Evolutionary conservation across 2,113 vertebrate species (phyloP), one percentile per base, ranked within the genome.

Genomic region (Reinhardtius hippoglossoides): DNA sequence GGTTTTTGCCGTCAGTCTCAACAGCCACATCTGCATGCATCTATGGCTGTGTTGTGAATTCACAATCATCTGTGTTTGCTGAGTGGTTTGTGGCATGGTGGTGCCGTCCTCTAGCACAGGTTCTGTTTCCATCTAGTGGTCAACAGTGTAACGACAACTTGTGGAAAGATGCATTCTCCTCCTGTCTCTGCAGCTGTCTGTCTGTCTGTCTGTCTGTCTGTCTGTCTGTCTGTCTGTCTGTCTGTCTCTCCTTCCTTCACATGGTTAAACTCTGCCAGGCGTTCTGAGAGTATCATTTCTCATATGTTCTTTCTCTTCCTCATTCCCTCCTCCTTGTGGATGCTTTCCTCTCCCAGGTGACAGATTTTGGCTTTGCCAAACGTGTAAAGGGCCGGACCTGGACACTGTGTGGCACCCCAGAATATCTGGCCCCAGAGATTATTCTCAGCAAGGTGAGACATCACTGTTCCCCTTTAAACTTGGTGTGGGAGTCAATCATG

Each of bases 341-440:
- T 18, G 61, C 5, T 70, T 40, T 73, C 18, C 9, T 40, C 9
- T 20, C 13, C 23, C 73, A 97, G 97, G 97, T 97, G 87, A 97
- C 96, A 84, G 97, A 98, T 93, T 98, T 98, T 89, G 97, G 97
- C 74, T 97, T 98, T 68, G 96, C 96, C 81, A 98, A 98, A 93
- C 95, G 96, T 40, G 97, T 98, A 73, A 98, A 98, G 85, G 97
- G 96, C 82, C 94, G 96, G 88, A 97, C 96, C 91, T 98, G 97
- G 97, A 98, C 97, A 61, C 92, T 98, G 86, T 98, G 97, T 50
- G 96, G 97, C 63, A 98, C 96, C 63, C 97, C 97, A 0, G 97
- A 98, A 90, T 98, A 97, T 81, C 91, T 98, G 88, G 96, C 97
- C 71, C 97, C 97, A 0, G 96, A 98, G 90, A 97, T 97, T 74